These are phyloP conservation scores for Halisarca cf. caerulea DNA, from an alignment of 37 sponge, comb jelly and placozoan species.

Conservation along the genomic window DNA sequence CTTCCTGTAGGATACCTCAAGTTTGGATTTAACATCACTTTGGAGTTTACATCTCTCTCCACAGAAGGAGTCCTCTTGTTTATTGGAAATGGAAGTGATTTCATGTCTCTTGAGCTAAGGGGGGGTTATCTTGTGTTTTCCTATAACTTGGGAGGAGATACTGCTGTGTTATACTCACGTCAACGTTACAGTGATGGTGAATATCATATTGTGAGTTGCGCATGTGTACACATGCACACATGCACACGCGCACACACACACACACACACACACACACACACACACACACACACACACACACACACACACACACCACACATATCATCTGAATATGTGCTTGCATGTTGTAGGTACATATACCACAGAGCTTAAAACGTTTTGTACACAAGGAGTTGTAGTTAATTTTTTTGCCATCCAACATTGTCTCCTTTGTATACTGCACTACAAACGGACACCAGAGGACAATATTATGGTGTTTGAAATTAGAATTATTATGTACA, in stretches of 20 bases:
- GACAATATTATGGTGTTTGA: too few relatives aligned
- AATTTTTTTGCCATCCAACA: too few relatives aligned
- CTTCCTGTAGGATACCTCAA: not conserved
- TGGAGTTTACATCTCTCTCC: conserved; percentile 52
- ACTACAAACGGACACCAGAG: too few relatives aligned
- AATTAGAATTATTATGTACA: not conserved
- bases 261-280: not conserved
- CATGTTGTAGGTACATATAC: too few relatives aligned
- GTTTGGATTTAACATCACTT: conserved; percentile 32
- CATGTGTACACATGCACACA: not conserved
- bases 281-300: too few relatives aligned
- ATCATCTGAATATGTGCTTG: too few relatives aligned
- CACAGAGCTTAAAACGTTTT: too few relatives aligned
- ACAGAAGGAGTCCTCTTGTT: conserved; percentile 57
- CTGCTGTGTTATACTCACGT: conserved; percentile 18
- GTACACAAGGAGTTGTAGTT: too few relatives aligned
- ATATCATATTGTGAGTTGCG: conserved; percentile 23
- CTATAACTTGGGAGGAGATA: conserved; percentile 51
- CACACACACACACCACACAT: too few relatives aligned
- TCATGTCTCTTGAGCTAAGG: conserved; percentile 52
- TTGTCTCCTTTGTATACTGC: too few relatives aligned
- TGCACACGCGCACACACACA: not conserved
- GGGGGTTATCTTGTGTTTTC: conserved; percentile 49
- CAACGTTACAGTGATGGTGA: conserved; percentile 46
- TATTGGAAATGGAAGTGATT: conserved; percentile 46